Evolutionary conservation across 2,888 invertebrate species (phyloP).

Genomic region (Trichopoda pennipes): DNA sequence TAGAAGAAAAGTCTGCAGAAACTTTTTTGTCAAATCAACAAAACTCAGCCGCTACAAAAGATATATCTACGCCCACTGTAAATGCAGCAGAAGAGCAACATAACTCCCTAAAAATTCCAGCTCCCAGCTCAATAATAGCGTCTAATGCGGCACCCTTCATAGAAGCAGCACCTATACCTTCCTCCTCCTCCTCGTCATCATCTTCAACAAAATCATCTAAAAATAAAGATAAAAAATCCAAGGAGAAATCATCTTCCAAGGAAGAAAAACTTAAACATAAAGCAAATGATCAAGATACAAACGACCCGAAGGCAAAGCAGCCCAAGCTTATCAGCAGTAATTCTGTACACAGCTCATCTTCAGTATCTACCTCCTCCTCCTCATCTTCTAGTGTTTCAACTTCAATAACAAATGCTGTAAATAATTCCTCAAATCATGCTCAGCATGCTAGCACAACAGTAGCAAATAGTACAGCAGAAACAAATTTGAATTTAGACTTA

Average conservation of each 20-base stretch:
- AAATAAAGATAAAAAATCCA: slow-evolving; percentile 75
- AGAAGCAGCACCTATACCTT: slow-evolving; percentile 47
- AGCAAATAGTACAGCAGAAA: slow-evolving; percentile 12
- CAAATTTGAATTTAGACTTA: slow-evolving; percentile 75
- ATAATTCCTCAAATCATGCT: slow-evolving; percentile 11
- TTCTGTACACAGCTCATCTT: slow-evolving; percentile 8
- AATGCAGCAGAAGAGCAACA: slow-evolving; percentile 30
- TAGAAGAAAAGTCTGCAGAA: slow-evolving; percentile 41
- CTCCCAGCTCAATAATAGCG: slow-evolving; percentile 46
- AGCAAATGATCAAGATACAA: slow-evolving; percentile 23
- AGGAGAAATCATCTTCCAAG: slow-evolving; percentile 73
- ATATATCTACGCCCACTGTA: background rate
- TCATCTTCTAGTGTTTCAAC: slow-evolving; percentile 66
- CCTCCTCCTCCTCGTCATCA: slow-evolving; percentile 53
- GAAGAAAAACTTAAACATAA: slow-evolving; percentile 75
- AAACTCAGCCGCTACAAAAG: slow-evolving; percentile 19
- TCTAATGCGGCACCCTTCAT: slow-evolving; percentile 28
- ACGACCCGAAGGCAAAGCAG: slow-evolving; percentile 64
- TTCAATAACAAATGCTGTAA: slow-evolving; percentile 37
- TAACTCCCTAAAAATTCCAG: slow-evolving; percentile 30
- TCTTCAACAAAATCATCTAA: slow-evolving; percentile 70
- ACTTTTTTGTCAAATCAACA: slow-evolving; percentile 12
- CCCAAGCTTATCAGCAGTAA: slow-evolving; percentile 54
- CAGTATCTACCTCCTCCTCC: slow-evolving; percentile 35
- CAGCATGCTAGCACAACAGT: slow-evolving; percentile 36